Base-by-base conservation (phyloP, 2,113 vertebrate genomes). In the Heterochromis multidens region DNA sequence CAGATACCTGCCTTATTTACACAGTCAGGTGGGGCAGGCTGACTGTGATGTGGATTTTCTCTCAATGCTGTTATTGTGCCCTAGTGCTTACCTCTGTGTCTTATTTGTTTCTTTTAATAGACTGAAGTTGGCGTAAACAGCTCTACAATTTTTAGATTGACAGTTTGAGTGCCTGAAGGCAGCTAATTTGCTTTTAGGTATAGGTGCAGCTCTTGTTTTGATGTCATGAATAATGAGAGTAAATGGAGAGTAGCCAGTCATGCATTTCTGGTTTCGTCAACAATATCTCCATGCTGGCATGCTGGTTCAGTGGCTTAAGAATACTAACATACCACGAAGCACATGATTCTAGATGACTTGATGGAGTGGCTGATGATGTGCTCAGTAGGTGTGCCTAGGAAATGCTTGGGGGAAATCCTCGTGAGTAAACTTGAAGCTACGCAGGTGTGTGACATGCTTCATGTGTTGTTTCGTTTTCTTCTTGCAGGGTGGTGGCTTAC, bases 401-500 rank as follows among this genome's bases (percentile, higher is more conserved):
- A 79, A 79, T 10, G n/a, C 4, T 10, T 1, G 7, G 21, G 56
- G 35, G 8, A 27, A 84, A 14, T 67, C 88, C 81, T 60, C 0
- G 1, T 81, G 80, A 81, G 79, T 85, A 43, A 77, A 80, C 7
- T 7, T 58, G 43, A 81, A 8, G 8, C 77, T 40, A 65, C 4
- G 12, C 81, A 59, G 81, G 82, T 90, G 65, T 83, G 25, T 84
- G 84, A 83, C 85, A 72, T 33, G 7, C 78, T 67, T 35, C 37
- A 79, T 72, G 31, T 77, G 29, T 82, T 83, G 76, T 90, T 93
- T 90, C 43, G 12, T 90, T 93, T 83, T 87, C 63, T 93, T 43
- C 54, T 58, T 4, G 9, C 88, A 99, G 98, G 97, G 95, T 0
- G 91, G 94, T 0, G 91, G 95, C 0, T 94, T 96, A 77, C 96